Evolutionary conservation across 23 tunicate genomes (phyloP).

Genomic region (Phallusia fumigata): DNA sequence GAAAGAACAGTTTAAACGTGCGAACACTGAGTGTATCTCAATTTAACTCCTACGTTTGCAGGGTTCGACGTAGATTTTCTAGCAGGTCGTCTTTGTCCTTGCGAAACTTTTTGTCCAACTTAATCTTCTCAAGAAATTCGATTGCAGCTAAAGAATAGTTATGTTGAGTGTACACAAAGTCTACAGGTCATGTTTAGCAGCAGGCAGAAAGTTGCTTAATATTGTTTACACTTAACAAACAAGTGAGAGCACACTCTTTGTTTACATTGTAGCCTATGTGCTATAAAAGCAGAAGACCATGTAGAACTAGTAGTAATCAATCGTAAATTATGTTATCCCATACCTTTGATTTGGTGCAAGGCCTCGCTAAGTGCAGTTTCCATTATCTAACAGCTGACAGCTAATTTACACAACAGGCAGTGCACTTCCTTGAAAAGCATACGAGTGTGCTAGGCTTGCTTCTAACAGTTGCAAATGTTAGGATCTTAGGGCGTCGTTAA

Average conservation of each 20-base stretch:
- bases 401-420: neutral
- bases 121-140: constrained; percentile 38
- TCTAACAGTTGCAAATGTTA: no score
- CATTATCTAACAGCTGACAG: neutral
- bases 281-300: no score
- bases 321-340: neutral
- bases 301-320: no score
- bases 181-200: no score
- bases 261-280: no score
- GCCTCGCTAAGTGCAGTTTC: constrained; percentile 5
- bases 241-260: no score
- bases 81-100: constrained; percentile 39
- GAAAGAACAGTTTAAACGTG: neutral
- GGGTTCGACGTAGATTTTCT: constrained; percentile 15
- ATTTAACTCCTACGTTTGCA: neutral
- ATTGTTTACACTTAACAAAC: no score
- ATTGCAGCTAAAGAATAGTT: constrained; percentile 40
- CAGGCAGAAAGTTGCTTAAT: no score
- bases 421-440: neutral
- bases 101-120: constrained; percentile 49
- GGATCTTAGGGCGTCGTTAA: no score
- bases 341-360: neutral
- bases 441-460: no score
- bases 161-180: no score
- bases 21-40: neutral